Evolutionary conservation across 2,888 invertebrate species (phyloP), one percentile per base, ranked within the genome.

Genomic region (Clunio marinus): DNA sequence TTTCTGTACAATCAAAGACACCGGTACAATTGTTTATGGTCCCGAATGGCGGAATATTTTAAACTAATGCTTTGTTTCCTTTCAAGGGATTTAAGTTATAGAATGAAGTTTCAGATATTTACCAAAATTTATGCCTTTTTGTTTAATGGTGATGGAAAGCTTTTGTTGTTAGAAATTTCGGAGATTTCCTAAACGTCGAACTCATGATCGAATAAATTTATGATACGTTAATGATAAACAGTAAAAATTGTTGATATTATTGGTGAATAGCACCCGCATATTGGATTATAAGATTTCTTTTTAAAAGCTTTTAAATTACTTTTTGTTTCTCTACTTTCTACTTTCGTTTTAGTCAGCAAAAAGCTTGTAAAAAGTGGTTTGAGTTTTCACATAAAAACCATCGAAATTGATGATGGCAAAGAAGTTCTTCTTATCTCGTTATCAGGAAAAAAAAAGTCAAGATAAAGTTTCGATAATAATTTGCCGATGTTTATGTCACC

Each of bases 1-100:
- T 41, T n/a, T 41, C 41, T 41, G 15, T 41, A n/a, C 41, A 41
- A 41, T 41, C 41, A 41, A 41, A 41, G 41, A 41, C 41, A 41
- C 41, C 41, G 41, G 10, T n/a, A 41, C 15, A 15, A 41, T n/a
- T n/a, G n/a, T n/a, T n/a, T 41, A 15, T 41, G 41, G 41, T 41
- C 41, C 41, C 41, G 41, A 41, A n/a, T 41, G n/a, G 41, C 41
- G 41, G 41, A 41, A 32, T 32, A 32, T 32, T 32, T 32, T 7
- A n/a, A n/a, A n/a, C n/a, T n/a, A n/a, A n/a, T n/a, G n/a, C n/a
- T 32, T 32, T 32, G 8, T 32, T 41, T 41, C 15, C 15, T 5
- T 41, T 41, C 15, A 41, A n/a, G 15, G 15, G 15, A 41, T 13
- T 41, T 15, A n/a, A 15, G 41, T 2, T 41, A n/a, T 5, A 15